Base-by-base conservation (phyloP, 2,797 vertebrate species). In the Adelosebastes latens region DNA sequence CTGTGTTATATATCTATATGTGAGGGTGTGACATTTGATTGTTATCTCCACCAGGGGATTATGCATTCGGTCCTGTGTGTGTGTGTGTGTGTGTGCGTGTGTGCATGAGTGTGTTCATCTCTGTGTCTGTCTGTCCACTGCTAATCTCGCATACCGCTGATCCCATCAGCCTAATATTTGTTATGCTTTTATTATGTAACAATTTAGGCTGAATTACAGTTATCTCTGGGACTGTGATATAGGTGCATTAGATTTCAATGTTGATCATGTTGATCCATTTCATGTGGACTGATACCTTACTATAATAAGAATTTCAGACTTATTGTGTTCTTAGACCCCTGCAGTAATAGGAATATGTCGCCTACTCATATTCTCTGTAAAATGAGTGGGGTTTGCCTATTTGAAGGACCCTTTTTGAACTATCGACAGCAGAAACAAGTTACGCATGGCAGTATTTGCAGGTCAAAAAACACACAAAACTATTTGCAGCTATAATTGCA, bases 221-320 rank as follows among this genome's bases (percentile, higher is more conserved):
- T 29, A 61, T 77, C 49, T 65, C 61, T n/a, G 56, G 55, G 27
- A 49, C 52, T 60, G 27, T 67, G 69, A 56, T 72, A 55, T 34
- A 52, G 53, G 36, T 64, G 58, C 59, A 46, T 78, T 80, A 22
- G 14, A 81, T 66, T 13, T 80, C 12, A 55, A 10, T 46, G 52
- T 52, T 76, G 29, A 62, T 64, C 42, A 34, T 10, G 25, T 58
- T 59, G 52, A 70, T 77, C 61, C 8, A 52, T 79, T 75, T 61
- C 9, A 32, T 83, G 65, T 62, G 76, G 78, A 84, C 22, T 74
- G 62, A 84, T 82, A 81, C 76, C 42, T 61, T 31, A 31, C 36
- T 52, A 52, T 52, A 52, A 52, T 52, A 52, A 9, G 46, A 52
- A 52, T 52, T 52, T 52, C 29, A 20, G 36, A 63, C 42, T 59